A percentile compares a stretch with the other conserved stretches of the same genome.
Evolutionary conservation across 2,888 invertebrate genomes (phyloP).

Genomic region (Xestoiulus laeticollis): DNA sequence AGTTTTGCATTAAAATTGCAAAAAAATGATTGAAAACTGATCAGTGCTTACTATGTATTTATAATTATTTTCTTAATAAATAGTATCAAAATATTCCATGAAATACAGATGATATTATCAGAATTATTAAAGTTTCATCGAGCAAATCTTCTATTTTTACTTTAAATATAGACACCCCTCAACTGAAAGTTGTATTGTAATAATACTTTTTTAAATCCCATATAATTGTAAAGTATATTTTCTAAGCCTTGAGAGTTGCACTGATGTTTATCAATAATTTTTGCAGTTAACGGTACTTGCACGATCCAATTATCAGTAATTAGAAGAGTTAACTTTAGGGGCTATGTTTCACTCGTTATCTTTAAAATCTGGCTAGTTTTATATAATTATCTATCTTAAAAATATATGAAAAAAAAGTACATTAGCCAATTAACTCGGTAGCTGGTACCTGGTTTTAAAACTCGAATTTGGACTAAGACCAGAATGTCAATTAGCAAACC

Average conservation of each 20-base stretch:
- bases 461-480: slow-evolving; percentile 19
- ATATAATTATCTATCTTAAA: not conserved
- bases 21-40: no score
- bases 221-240: not conserved
- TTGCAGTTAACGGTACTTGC: not conserved
- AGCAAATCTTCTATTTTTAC: no score
- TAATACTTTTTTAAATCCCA: not conserved
- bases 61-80: no score
- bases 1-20: no score
- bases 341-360: not conserved
- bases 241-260: not conserved
- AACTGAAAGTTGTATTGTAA: not conserved
- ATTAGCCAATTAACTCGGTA: slow-evolving; percentile 20
- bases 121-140: no score
- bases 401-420: not conserved
- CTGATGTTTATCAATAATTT: not conserved
- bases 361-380: not conserved
- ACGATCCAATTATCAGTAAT: not conserved
- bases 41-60: no score
- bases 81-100: no score
- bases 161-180: no score
- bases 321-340: not conserved
- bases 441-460: not conserved
- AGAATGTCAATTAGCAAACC: slow-evolving; percentile 10
- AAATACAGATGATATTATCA: no score